Percentiles rank a stretch among this genome's conserved stretches.
These are phyloP conservation scores for Porphyrio hochstetteri DNA, from an alignment of 2,113 vertebrate species.

Conservation along the genomic window DNA sequence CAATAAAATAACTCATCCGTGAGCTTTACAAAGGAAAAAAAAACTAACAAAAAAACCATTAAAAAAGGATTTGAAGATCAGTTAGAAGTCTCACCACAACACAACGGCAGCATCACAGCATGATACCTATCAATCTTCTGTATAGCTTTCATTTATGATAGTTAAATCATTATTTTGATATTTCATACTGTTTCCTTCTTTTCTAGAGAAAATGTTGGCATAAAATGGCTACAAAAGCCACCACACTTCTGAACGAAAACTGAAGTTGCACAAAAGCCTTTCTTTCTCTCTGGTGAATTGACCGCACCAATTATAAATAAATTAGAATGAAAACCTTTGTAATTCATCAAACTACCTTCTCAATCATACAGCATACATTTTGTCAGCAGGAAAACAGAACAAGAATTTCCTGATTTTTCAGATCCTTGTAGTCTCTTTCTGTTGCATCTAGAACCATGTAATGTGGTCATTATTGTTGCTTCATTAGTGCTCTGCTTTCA, in stretches of 20 bases:
- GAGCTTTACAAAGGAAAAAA: not conserved
- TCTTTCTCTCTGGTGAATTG: not conserved
- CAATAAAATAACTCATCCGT: not conserved
- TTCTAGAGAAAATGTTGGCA: not conserved
- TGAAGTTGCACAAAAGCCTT: not conserved
- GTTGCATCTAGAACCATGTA: not conserved
- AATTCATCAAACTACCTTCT: not conserved
- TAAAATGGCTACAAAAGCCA: not conserved
- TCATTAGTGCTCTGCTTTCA: not conserved
- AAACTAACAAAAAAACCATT: not conserved
- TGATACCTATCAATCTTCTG: not conserved
- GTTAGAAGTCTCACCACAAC: not conserved
- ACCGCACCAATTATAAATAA: not conserved
- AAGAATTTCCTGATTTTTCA: not conserved
- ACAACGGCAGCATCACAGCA: not conserved
- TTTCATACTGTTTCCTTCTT: not conserved
- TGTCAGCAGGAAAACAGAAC: not conserved
- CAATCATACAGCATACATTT: not conserved
- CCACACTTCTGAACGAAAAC: not conserved
- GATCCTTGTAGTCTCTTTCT: not conserved
- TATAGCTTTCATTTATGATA: not conserved
- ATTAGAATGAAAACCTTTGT: not conserved
- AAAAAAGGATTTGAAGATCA: not conserved
- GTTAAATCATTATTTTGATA: not conserved
- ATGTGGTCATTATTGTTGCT: rapidly evolving